These are phyloP conservation scores for Drosophila melanogaster DNA, from an alignment of 1,140 invertebrate species.

Conservation along the genomic window Release_6_plus_ISO1_MT NT_033777.3:8659001-8659500, in stretches of 20 bases:
- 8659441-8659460: neutral
- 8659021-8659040: conserved; percentile 25
- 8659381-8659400: neutral
- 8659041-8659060: conserved; percentile 32
- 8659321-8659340: too few species aligned
- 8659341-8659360: too few species aligned
- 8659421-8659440: neutral
- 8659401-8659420: neutral
- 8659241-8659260: neutral
- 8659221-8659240: neutral
- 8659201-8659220: neutral
- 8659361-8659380: neutral
- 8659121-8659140: neutral
- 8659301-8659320: too few species aligned
- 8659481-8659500: conserved; percentile 49
- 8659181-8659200: too few species aligned
- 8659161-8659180: neutral
- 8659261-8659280: neutral
- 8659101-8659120: neutral
- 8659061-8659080: conserved; percentile 20
- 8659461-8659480: conserved; percentile 15
- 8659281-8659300: too few species aligned
- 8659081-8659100: conserved; percentile 44
- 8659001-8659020: conserved; percentile 51
- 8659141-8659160: neutral